A percentile compares a stretch with the other conserved stretches of the same genome.
These are phyloP conservation scores for Misgurnus mizolepis DNA, from an alignment of 2,113 vertebrate species.

Conservation along the genomic window DNA sequence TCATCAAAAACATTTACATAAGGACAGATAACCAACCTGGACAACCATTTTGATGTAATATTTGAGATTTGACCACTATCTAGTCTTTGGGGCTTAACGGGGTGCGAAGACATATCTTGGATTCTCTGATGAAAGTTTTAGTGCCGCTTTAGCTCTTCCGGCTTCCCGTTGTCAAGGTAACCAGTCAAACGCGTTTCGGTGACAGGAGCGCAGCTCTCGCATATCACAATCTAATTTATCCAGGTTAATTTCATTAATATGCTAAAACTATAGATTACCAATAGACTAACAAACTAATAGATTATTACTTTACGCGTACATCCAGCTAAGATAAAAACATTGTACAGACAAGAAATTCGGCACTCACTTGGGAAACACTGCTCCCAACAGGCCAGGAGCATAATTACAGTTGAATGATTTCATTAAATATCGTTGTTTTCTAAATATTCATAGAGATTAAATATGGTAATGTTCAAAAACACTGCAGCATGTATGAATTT, in stretches of 20 bases:
- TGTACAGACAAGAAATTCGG: neutral
- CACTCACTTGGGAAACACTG: neutral
- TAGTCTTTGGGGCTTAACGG: neutral
- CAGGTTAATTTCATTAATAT: neutral
- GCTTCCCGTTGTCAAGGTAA: conserved; percentile 16
- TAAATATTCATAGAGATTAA: too few species aligned
- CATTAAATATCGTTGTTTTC: too few species aligned
- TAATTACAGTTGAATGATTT: neutral
- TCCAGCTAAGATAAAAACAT: neutral
- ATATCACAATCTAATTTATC: neutral
- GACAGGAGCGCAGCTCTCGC: neutral
- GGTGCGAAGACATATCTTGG: neutral
- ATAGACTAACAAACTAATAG: neutral
- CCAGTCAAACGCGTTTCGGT: neutral
- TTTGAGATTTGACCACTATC: neutral
- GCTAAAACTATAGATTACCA: too few species aligned
- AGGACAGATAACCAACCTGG: neutral
- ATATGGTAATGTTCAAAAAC: too few species aligned
- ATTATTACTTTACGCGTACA: neutral
- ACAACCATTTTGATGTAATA: conserved; percentile 6
- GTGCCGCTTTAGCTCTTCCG: neutral
- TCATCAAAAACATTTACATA: neutral
- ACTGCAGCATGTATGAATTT: too few species aligned
- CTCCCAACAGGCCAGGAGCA: neutral
- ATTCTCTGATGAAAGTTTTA: neutral